Base-by-base conservation (phyloP, 2,113 vertebrate genomes). In the Nettapus auritus region DNA sequence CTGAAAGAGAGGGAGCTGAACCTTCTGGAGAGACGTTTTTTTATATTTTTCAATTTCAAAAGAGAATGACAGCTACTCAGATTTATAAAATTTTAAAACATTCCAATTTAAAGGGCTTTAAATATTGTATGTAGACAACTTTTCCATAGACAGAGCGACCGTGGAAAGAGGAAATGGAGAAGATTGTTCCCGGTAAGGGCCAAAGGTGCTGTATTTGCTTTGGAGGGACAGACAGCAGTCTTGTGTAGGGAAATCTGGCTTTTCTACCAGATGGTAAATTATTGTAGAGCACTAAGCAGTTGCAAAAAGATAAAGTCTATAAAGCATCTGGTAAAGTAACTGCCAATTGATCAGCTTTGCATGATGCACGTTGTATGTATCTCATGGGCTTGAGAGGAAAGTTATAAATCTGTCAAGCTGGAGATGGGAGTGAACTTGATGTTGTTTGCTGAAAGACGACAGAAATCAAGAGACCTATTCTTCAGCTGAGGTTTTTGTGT, bases 61-160 rank as follows among this genome's bases (percentile, higher is more conserved):
- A 78, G 67, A 83, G 81, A 93, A 69, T 82, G 88, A 92, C 92
- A 93, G 71, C 67, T 88, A 74, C 86, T 81, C 84, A 88, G 88
- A 78, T 34, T 77, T 91, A 89, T 95, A 74, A 96, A 92, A 94
- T 78, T 96, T 93, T 96, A 68, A 96, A 94, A 31, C 56, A 42
- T 88, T 97, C 70, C 94, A 96, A 86, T 97, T 93, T 95, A 86
- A 93, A 91, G 26, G 28, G 19, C 86, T 94, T 94, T 89, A 94
- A 94, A 90, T 96, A 96, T 95, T 96, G 76, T 91, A 86, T 44
- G 63, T 77, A 59, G 90, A 36, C 33, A 91, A 64, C 76, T 95
- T 90, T 87, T 82, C 78, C 59, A 63, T 77, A 90, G 57, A 40
- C 68, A 84, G 57, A 95, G 62, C 21, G 63, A n/a, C 76, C 3